Percentiles rank a stretch among this genome's conserved stretches.
These are phyloP conservation scores for Anneissia japonica DNA, from an alignment of 35 echinoderm and acorn worm genomes.

Conservation along the genomic window DNA sequence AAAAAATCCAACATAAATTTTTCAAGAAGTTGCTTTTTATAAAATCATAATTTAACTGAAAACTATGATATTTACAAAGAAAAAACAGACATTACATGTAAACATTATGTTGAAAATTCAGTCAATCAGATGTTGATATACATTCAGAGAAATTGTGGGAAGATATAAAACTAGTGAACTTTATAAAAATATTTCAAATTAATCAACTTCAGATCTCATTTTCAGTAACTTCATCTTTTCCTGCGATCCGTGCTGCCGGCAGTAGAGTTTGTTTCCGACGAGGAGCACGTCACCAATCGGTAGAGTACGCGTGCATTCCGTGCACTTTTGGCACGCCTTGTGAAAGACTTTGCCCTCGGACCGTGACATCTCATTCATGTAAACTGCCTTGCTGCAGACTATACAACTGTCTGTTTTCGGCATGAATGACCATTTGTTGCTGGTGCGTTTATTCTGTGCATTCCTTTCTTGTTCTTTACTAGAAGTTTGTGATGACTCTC, in stretches of 20 bases:
- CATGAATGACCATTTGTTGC: constrained; percentile 1
- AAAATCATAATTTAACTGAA: too few species aligned
- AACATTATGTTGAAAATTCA: too few species aligned
- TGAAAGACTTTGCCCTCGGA: constrained; percentile 59
- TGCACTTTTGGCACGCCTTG: constrained; percentile 54
- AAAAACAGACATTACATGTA: too few species aligned
- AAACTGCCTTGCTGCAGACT: constrained; percentile 47
- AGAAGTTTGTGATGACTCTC: neutral
- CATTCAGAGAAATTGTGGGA: too few species aligned
- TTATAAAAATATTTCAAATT: neutral
- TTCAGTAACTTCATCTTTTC: constrained; percentile 58
- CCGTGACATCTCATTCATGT: constrained; percentile 62
- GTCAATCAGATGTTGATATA: too few species aligned
- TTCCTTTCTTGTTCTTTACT: constrained; percentile 3
- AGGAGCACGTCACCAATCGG: constrained; percentile 48
- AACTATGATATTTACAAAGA: too few species aligned
- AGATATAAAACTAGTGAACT: too few species aligned
- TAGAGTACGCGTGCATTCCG: constrained; percentile 44
- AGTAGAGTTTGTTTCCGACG: constrained; percentile 38
- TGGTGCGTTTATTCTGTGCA: neutral
- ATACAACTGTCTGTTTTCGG: constrained; percentile 62
- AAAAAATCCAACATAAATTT: too few species aligned
- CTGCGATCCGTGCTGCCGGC: constrained; percentile 55
- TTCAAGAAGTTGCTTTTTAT: too few species aligned
- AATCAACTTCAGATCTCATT: constrained; percentile 27